phyloP scores from a whole-genome alignment of 2,797 vertebrate species.

The Microtus agrestis region DNA sequence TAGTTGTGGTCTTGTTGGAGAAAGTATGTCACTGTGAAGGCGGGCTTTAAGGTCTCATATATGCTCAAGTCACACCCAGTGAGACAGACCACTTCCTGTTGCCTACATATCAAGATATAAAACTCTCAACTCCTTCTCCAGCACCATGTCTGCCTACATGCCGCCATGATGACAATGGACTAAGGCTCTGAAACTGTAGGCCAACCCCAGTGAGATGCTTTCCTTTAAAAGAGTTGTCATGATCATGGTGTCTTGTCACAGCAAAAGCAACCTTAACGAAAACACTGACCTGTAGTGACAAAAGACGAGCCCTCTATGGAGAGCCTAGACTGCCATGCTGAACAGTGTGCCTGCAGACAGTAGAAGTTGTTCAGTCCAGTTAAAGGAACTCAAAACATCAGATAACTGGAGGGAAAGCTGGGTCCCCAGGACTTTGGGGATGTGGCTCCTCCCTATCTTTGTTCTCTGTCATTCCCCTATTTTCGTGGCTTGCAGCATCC shows the following conservation, averaged over 20 bases:
- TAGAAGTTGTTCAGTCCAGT: not conserved
- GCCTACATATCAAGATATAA: not conserved
- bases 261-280: not conserved
- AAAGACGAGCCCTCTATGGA: no score
- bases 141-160: not conserved
- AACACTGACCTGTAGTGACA: not conserved
- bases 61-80: not conserved
- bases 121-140: not conserved
- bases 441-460: not conserved
- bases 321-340: not conserved
- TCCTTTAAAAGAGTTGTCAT: not conserved
- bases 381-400: not conserved
- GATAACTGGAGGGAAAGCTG: not conserved
- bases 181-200: not conserved
- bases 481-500: not conserved
- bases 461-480: not conserved
- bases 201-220: not conserved
- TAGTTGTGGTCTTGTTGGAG: not conserved
- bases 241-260: not conserved
- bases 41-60: not conserved
- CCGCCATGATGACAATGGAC: not conserved
- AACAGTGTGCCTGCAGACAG: not conserved
- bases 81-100: not conserved
- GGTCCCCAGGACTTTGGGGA: not conserved
- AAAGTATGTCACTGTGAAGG: not conserved